These are phyloP conservation scores for Takifugu ocellatus DNA, from an alignment of 2,797 vertebrate genomes.

Conservation along the genomic window DNA sequence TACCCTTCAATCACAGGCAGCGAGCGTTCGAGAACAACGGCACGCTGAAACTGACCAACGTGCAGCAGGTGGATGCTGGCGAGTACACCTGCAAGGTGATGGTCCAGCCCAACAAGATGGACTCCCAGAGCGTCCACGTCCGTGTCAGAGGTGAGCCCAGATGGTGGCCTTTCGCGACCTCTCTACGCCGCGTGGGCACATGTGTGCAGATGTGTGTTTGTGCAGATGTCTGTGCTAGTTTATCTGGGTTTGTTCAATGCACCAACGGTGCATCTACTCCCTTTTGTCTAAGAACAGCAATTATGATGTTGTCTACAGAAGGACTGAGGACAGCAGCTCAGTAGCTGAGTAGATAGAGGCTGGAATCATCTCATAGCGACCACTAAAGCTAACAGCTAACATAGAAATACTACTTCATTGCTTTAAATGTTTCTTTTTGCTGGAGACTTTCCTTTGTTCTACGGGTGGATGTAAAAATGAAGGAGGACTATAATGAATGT, in stretches of 20 bases:
- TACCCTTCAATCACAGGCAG: conserved; percentile 98
- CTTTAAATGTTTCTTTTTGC: background rate
- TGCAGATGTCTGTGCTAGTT: no score
- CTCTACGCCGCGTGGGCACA: background rate
- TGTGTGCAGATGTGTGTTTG: no score
- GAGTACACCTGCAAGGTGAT: conserved; percentile 97
- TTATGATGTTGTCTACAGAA: no score
- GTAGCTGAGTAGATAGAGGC: no score
- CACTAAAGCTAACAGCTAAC: no score
- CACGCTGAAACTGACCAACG: conserved; percentile 92
- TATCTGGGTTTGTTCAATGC: no score
- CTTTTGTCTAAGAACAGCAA: no score
- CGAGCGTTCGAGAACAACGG: conserved; percentile 97
- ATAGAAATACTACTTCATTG: no score
- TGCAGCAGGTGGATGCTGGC: conserved; percentile 94
- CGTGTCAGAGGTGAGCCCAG: conserved; percentile 86
- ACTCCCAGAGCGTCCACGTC: conserved; percentile 93
- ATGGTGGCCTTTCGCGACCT: background rate
- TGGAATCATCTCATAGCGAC: no score
- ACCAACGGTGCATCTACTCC: no score
- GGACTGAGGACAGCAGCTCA: no score
- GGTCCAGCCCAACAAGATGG: conserved; percentile 94
- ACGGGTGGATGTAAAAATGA: background rate
- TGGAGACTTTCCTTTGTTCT: no score
- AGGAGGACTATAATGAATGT: conserved; percentile 1